phyloP scores from a whole-genome alignment of 2,113 vertebrate genomes.

The Meriones unguiculatus region DNA sequence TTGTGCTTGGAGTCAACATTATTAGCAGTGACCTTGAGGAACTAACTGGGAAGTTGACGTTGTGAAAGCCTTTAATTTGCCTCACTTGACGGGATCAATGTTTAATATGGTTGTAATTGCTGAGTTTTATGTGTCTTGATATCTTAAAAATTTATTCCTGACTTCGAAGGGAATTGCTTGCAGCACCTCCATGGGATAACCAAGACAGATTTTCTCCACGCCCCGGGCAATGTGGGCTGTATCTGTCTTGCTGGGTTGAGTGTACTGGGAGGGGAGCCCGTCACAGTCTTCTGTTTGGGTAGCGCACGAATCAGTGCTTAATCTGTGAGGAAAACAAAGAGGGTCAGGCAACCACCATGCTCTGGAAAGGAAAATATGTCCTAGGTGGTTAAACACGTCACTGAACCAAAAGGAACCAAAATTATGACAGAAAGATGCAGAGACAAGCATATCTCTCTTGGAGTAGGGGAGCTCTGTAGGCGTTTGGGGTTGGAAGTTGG shows the following conservation, averaged over 20 bases:
- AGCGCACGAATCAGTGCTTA: background rate
- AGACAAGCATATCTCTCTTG: background rate
- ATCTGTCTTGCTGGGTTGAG: no score
- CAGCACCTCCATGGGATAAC: background rate
- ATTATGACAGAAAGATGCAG: background rate
- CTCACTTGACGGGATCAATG: background rate
- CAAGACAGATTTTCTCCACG: background rate
- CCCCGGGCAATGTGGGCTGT: rapidly evolving
- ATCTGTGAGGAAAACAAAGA: background rate
- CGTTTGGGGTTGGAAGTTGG: rapidly evolving
- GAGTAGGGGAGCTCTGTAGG: background rate
- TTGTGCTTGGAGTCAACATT: background rate
- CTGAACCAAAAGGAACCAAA: background rate
- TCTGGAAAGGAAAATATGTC: background rate
- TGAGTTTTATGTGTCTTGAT: background rate
- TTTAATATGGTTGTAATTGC: background rate
- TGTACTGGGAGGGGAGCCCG: background rate
- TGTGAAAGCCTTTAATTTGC: conserved; percentile 35
- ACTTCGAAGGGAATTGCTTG: background rate
- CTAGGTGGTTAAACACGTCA: background rate
- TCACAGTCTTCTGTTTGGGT: no score
- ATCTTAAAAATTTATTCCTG: conserved; percentile 15
- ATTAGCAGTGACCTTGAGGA: conserved; percentile 41
- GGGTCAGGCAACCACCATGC: background rate
- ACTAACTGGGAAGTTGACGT: conserved; percentile 9